A percentile compares a stretch with the other conserved stretches of the same genome.
Evolutionary conservation across 2,888 invertebrate genomes (phyloP).

Genomic region (Hetaerina titia): DNA sequence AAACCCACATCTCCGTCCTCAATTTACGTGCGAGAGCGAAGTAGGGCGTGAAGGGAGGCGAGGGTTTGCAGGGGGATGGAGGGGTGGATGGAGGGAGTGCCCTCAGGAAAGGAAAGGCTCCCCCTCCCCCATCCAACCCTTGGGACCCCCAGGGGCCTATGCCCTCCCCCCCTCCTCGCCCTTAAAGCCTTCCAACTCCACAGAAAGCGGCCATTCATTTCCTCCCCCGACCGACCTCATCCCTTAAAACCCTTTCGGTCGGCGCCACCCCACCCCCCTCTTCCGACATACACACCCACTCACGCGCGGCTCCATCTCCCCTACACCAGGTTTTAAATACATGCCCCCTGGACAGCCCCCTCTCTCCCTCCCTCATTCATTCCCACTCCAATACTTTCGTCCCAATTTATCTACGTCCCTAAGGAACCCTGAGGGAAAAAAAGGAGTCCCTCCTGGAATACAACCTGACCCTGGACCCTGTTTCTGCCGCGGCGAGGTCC

Average conservation of each 20-base stretch:
- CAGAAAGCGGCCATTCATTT: constrained; percentile 24
- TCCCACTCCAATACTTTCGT: constrained; percentile 51
- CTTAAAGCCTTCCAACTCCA: neutral
- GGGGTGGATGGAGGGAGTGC: neutral
- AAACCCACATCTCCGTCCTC: neutral
- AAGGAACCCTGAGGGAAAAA: constrained; percentile 6
- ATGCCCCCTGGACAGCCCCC: neutral
- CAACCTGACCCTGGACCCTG: neutral
- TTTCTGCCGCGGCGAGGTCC: neutral
- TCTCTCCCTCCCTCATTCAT: constrained; percentile 14
- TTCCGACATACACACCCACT: neutral
- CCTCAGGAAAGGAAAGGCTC: neutral
- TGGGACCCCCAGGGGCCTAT: neutral
- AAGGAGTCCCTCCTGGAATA: neutral
- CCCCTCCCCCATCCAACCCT: neutral
- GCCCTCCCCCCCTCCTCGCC: neutral
- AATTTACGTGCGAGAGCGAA: neutral
- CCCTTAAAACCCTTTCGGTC: constrained; percentile 25
- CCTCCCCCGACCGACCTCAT: neutral
- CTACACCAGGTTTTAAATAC: constrained; percentile 20
- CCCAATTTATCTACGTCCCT: constrained; percentile 61
- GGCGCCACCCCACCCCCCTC: neutral
- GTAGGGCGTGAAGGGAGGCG: neutral
- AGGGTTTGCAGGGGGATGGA: neutral
- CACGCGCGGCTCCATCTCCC: neutral